A percentile compares a stretch with the other conserved stretches of the same genome.
Conservation (phyloP, 1,140 invertebrate species). For the Helicoverpa armigera region DNA sequence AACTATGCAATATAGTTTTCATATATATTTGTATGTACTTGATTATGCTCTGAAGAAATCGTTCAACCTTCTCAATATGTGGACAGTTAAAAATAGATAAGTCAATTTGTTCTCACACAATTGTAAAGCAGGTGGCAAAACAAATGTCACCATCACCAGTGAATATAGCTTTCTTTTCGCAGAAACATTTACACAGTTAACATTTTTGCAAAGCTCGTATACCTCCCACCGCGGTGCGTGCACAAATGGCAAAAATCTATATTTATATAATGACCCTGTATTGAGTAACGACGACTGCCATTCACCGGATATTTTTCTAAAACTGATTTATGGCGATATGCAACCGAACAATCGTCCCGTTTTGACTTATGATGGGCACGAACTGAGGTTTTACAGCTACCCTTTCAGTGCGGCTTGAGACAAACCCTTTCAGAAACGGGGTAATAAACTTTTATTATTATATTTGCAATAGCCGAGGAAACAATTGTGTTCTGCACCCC, state of each 20-base stretch:
- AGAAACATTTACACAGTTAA: constrained; percentile 65
- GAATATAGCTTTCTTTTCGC: constrained; percentile 78
- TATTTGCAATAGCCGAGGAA: constrained; percentile 82
- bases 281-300: constrained; percentile 75
- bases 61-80: not conserved
- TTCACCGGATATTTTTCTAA: constrained; percentile 71
- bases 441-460: constrained; percentile 86
- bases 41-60: not conserved
- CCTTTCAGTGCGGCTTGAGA: constrained; percentile 74
- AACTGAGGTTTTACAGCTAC: constrained; percentile 74
- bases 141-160: constrained; percentile 63
- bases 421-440: constrained; percentile 84
- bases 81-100: constrained; percentile 24
- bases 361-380: constrained; percentile 78
- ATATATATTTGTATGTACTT: too few relatives aligned
- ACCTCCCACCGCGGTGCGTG: constrained; percentile 83
- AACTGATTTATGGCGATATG: constrained; percentile 82
- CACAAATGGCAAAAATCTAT: constrained; percentile 83
- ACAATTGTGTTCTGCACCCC: constrained; percentile 75
- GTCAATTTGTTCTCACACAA: constrained; percentile 36
- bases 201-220: constrained; percentile 67
- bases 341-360: constrained; percentile 80
- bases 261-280: constrained; percentile 85
- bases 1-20: too few relatives aligned
- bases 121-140: constrained; percentile 72